Evolutionary conservation across 2,888 invertebrate species (phyloP).

Genomic region (Harpalus rubripes): DNA sequence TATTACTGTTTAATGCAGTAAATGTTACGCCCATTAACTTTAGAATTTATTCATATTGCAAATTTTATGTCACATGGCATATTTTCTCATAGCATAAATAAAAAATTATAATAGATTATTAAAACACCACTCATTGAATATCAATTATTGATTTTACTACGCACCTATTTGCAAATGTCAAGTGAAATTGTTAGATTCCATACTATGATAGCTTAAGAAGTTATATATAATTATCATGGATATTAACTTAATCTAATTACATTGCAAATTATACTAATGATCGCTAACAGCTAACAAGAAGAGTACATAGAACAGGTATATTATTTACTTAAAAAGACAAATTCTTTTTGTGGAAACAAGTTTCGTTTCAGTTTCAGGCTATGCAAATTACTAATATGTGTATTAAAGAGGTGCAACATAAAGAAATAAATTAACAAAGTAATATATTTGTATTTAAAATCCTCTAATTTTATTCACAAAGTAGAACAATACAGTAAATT

Average conservation of each 20-base stretch:
- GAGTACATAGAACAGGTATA: not conserved
- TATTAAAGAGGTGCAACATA: too few species aligned
- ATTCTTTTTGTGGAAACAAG: not conserved
- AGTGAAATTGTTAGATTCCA: not conserved
- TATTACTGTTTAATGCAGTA: not conserved
- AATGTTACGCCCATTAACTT: not conserved
- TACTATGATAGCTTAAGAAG: slow-evolving; percentile 3
- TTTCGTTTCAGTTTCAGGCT: too few species aligned
- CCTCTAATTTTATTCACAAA: too few species aligned
- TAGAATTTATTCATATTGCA: not conserved
- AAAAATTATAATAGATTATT: not conserved
- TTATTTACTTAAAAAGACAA: not conserved
- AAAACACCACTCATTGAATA: not conserved
- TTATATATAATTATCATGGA: not conserved
- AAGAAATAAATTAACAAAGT: too few species aligned
- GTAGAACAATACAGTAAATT: too few species aligned
- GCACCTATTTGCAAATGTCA: not conserved
- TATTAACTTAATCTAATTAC: slow-evolving; percentile 10
- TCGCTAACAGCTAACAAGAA: not conserved
- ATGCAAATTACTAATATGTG: too few species aligned
- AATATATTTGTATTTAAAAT: too few species aligned
- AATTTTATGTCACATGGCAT: not conserved
- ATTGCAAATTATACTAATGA: not conserved
- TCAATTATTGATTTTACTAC: too few species aligned
- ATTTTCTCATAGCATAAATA: not conserved